Evolutionary conservation across 2,888 invertebrate species (phyloP).

Genomic region (Lypha dubia): DNA sequence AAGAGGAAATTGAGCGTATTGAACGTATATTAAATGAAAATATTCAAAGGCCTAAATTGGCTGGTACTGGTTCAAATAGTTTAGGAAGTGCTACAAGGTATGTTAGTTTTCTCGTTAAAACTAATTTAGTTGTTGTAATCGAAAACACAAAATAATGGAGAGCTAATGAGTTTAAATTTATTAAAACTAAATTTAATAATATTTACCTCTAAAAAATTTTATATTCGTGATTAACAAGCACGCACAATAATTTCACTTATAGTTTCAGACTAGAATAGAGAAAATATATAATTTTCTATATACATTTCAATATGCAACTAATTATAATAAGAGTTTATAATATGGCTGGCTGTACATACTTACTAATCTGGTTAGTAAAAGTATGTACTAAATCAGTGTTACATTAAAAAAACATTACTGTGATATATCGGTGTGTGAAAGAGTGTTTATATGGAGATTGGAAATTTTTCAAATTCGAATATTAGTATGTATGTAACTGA

Average conservation of each 20-base stretch:
- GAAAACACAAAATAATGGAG: slow-evolving; percentile 7
- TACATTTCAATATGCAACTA: no score
- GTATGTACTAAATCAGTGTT: no score
- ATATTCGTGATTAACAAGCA: neutral
- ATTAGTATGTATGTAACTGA: no score
- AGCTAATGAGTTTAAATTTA: neutral
- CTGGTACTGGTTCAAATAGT: slow-evolving; percentile 84
- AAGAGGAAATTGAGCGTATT: slow-evolving; percentile 86
- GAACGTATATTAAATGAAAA: slow-evolving; percentile 85
- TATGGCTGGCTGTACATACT: no score
- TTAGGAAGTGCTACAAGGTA: slow-evolving; percentile 84
- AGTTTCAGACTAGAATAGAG: no score
- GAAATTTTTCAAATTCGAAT: no score
- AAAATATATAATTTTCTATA: no score
- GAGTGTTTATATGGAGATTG: no score
- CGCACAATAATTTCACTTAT: neutral
- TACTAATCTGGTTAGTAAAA: no score
- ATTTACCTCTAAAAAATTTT: neutral
- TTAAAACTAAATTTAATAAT: neutral
- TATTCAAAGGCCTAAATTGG: slow-evolving; percentile 80
- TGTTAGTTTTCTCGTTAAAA: slow-evolving; percentile 42
- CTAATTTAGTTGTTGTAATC: slow-evolving; percentile 17
- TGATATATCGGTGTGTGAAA: no score
- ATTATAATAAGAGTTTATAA: no score
- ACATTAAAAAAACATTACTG: no score